phyloP scores from a whole-genome alignment of 2,113 vertebrate genomes.

The Balaeniceps rex region DNA sequence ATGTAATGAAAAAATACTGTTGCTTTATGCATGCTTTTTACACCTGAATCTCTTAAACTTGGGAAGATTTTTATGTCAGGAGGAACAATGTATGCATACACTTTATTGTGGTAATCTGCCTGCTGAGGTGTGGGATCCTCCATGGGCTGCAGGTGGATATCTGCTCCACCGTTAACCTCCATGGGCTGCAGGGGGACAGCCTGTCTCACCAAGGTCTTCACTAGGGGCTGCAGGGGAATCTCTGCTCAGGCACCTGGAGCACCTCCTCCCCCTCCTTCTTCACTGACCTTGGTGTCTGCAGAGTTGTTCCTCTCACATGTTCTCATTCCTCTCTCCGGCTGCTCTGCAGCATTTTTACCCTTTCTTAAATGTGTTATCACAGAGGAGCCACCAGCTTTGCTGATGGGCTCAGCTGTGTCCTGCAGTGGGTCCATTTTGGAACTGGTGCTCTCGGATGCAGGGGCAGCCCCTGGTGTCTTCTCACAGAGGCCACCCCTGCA shows the following conservation, averaged over 20 bases:
- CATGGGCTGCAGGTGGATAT: accelerated
- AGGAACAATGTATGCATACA: background rate
- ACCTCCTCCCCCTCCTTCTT: background rate
- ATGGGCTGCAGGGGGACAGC: background rate
- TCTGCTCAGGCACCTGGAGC: background rate
- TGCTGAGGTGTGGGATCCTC: background rate
- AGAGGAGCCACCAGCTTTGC: background rate
- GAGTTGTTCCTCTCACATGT: background rate
- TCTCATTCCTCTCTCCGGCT: background rate
- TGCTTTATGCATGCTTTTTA: background rate
- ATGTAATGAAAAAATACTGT: background rate
- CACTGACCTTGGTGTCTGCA: background rate
- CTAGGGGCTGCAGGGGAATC: background rate
- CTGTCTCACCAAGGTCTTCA: background rate
- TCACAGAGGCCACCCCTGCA: background rate
- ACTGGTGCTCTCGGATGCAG: accelerated
- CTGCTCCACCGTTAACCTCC: background rate
- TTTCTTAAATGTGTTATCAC: background rate
- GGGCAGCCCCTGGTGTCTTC: background rate
- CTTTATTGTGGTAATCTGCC: background rate
- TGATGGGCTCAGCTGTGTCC: background rate
- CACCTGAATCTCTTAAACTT: background rate
- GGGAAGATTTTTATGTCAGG: background rate
- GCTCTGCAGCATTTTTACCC: background rate
- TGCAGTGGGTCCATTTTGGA: background rate